These are phyloP conservation scores for Neodiprion fabricii DNA, from an alignment of 1,140 invertebrate genomes.

Conservation along the genomic window DNA sequence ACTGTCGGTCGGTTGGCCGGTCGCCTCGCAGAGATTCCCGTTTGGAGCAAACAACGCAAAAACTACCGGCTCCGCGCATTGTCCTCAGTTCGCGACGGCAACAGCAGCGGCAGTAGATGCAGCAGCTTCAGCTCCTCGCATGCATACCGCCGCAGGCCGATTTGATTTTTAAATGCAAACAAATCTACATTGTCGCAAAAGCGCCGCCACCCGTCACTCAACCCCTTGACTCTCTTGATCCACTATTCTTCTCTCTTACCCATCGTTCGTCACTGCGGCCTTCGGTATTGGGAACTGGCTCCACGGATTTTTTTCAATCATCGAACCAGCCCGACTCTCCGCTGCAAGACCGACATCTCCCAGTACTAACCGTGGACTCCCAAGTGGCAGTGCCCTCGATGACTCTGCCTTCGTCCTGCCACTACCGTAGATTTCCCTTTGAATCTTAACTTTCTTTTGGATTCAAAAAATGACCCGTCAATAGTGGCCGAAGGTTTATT, in stretches of 20 bases:
- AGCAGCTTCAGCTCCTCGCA: constrained; percentile 16
- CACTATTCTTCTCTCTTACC: background rate
- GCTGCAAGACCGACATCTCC: background rate
- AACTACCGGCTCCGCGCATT: constrained; percentile 54
- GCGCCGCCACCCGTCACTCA: constrained; percentile 50
- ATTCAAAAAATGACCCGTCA: no score
- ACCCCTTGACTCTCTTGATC: background rate
- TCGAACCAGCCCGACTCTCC: constrained; percentile 26
- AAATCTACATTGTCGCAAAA: constrained; percentile 63
- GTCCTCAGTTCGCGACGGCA: constrained; percentile 38
- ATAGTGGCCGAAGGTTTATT: no score
- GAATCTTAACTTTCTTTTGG: no score
- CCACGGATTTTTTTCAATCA: constrained; percentile 56
- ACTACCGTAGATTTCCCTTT: no score
- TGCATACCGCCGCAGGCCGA: constrained; percentile 52
- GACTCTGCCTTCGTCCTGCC: no score
- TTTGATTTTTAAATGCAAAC: constrained; percentile 65
- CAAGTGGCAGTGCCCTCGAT: no score
- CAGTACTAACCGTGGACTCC: no score
- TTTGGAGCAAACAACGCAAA: constrained; percentile 55
- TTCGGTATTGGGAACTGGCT: constrained; percentile 34
- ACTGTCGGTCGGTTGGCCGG: background rate
- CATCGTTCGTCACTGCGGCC: constrained; percentile 30
- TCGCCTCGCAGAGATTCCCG: constrained; percentile 29
- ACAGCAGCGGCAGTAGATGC: background rate